These are phyloP conservation scores for Cydia strobilella DNA, from an alignment of 1,140 invertebrate species.

Conservation along the genomic window DNA sequence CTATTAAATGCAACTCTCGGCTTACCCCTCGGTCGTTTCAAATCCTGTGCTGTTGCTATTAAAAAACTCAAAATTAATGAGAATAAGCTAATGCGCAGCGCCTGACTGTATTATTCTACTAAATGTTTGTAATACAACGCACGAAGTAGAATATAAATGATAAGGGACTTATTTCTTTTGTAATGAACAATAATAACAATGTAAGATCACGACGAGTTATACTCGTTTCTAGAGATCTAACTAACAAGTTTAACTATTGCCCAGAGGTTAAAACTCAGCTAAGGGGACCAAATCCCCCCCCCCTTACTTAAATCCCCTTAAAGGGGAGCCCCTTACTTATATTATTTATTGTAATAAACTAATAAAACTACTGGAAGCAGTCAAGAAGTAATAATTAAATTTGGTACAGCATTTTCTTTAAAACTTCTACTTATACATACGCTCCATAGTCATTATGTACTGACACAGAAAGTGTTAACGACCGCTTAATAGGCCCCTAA, in stretches of 20 bases:
- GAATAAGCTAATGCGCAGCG: not conserved
- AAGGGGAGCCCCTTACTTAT: too few relatives aligned
- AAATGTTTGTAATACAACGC: not conserved
- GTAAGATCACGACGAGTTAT: too few relatives aligned
- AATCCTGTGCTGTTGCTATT: not conserved
- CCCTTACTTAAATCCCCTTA: too few relatives aligned
- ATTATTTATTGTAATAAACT: too few relatives aligned
- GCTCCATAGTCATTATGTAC: not conserved
- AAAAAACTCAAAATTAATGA: not conserved
- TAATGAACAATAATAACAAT: too few relatives aligned
- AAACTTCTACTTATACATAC: not conserved
- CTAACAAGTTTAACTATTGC: too few relatives aligned
- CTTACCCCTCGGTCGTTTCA: not conserved
- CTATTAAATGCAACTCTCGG: not conserved
- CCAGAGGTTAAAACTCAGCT: too few relatives aligned
- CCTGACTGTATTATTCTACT: conserved; percentile 11
- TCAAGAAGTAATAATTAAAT: too few relatives aligned
- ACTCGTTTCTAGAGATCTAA: too few relatives aligned
- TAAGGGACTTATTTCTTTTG: not conserved
- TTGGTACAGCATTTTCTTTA: too few relatives aligned
- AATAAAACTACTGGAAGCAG: too few relatives aligned
- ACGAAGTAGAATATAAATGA: not conserved
- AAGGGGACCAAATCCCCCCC: too few relatives aligned
- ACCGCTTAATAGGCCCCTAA: not conserved
- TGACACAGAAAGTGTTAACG: not conserved